A percentile compares a stretch with the other conserved stretches of the same genome.
These are phyloP conservation scores for Mayetiola destructor DNA, from an alignment of 2,888 invertebrate species.

Conservation along the genomic window DNA sequence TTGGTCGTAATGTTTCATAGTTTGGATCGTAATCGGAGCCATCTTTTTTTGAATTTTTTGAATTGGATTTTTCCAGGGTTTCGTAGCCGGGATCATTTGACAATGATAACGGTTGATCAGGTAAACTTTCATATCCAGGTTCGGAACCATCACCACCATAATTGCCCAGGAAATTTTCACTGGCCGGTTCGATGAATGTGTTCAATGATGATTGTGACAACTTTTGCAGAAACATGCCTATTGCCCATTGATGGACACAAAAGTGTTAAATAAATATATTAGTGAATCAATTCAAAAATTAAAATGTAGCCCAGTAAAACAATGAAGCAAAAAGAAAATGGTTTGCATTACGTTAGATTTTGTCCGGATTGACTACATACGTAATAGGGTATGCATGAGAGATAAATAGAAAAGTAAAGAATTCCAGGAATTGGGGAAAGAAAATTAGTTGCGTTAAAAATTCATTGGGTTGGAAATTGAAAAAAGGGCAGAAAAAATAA, in stretches of 20 bases:
- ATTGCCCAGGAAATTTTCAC: constrained; percentile 17
- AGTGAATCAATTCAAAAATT: neutral
- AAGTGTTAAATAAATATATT: neutral
- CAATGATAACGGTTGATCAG: constrained; percentile 40
- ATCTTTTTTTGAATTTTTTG: constrained; percentile 28
- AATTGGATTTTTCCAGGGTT: constrained; percentile 35
- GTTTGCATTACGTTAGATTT: constrained; percentile 12
- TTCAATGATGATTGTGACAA: constrained; percentile 13
- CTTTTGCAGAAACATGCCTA: constrained; percentile 13
- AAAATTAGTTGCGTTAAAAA: neutral
- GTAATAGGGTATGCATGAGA: neutral
- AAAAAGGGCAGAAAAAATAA: neutral
- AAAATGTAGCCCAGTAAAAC: neutral
- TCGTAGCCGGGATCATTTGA: constrained; percentile 62
- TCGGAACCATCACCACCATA: constrained; percentile 19
- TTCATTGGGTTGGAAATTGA: neutral
- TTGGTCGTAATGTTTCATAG: constrained; percentile 55
- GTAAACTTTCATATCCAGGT: constrained; percentile 29
- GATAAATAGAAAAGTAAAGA: neutral
- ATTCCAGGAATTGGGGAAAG: neutral
- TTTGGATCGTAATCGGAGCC: constrained; percentile 58
- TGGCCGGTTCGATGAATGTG: constrained; percentile 1
- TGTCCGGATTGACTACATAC: constrained; percentile 12
- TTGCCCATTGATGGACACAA: neutral
- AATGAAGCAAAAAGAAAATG: neutral